These are phyloP conservation scores for Mantis religiosa DNA, from an alignment of 2,888 invertebrate genomes.

Conservation along the genomic window DNA sequence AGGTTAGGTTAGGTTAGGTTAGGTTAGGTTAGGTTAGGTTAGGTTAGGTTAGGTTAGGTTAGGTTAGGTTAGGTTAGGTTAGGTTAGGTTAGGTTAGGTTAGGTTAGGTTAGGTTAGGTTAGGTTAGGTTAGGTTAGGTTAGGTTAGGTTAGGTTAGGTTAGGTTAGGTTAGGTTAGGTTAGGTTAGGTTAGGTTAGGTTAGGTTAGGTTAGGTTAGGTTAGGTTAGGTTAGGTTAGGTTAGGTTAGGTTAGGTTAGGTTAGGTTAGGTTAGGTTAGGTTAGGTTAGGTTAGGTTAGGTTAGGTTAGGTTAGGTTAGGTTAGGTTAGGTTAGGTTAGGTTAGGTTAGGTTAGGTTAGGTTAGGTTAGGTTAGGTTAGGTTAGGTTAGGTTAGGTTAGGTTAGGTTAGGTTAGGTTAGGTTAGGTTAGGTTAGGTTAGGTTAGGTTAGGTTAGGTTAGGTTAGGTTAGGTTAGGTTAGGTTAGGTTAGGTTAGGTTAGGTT, in stretches of 20 bases:
- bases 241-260: background rate
- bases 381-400: constrained; percentile 4
- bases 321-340: constrained; percentile 24
- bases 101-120: constrained; percentile 29
- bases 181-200: background rate
- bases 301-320: constrained; percentile 22
- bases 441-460: constrained; percentile 20
- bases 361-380: constrained; percentile 19
- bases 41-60: background rate
- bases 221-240: no score
- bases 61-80: background rate
- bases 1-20: background rate
- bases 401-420: background rate
- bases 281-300: constrained; percentile 5
- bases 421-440: background rate
- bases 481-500: constrained; percentile 28
- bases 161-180: constrained; percentile 13
- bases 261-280: constrained; percentile 7
- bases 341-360: constrained; percentile 20
- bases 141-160: constrained; percentile 14
- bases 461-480: constrained; percentile 19
- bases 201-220: constrained; percentile 32
- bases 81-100: constrained; percentile 27
- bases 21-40: no score
- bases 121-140: background rate